Evolutionary conservation across 2,797 vertebrate species (phyloP).

Genomic region (Poliocrania exsul): DNA sequence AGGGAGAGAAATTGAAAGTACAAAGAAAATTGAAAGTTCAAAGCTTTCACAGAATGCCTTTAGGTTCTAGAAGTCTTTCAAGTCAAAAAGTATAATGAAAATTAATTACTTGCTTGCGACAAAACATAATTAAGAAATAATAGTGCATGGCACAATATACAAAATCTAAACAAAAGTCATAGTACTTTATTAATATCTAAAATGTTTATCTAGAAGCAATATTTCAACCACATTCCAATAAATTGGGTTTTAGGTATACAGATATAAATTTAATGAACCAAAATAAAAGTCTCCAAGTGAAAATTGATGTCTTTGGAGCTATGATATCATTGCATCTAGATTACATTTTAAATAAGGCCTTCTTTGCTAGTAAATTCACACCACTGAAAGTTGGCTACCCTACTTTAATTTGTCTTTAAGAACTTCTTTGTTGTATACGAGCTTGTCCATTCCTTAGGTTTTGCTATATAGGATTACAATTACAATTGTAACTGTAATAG

Average conservation of each 20-base stretch:
- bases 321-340: background rate
- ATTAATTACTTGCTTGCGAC: conserved; percentile 21
- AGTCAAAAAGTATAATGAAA: conserved; percentile 24
- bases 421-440: background rate
- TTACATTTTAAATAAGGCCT: background rate
- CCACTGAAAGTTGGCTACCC: background rate
- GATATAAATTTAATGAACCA: background rate
- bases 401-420: background rate
- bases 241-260: background rate
- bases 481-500: background rate
- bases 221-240: background rate
- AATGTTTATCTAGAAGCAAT: background rate
- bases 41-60: conserved; percentile 34
- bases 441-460: background rate
- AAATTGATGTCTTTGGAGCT: background rate
- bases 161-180: background rate
- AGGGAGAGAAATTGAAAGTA: background rate
- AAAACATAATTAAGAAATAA: conserved; percentile 22
- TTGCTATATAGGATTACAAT: background rate
- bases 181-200: background rate
- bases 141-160: background rate
- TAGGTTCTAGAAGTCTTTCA: conserved; percentile 37
- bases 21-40: conserved; percentile 36
- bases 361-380: background rate
- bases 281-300: background rate